Evolutionary conservation across 2,888 invertebrate species (phyloP).

Genomic region (Melinaea menophilus): DNA sequence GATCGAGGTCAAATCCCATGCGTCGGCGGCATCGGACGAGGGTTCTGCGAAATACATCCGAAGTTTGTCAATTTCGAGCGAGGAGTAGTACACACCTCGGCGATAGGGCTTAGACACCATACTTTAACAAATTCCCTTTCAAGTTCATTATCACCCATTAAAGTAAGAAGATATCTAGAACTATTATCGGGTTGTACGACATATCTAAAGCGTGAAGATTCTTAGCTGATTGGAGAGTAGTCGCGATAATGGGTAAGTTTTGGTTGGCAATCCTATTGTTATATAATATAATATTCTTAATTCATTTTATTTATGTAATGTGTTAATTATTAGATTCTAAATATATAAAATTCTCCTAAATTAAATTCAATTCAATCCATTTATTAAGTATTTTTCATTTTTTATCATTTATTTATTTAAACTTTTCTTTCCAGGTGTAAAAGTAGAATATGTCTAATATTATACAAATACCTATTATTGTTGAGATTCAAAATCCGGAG

Average conservation of each 20-base stretch:
- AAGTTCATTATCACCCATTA: conserved; percentile 27
- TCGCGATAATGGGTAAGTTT: conserved; percentile 19
- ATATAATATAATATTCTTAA: not conserved
- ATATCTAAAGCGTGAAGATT: conserved; percentile 26
- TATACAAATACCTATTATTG: conserved; percentile 33
- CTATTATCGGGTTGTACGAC: conserved; percentile 27
- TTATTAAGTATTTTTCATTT: too few species aligned
- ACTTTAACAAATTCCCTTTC: conserved; percentile 27
- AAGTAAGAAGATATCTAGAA: conserved; percentile 15
- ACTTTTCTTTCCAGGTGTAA: too few species aligned
- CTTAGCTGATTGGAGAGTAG: conserved; percentile 18
- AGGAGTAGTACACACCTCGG: too few species aligned
- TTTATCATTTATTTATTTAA: too few species aligned
- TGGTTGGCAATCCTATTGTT: conserved; percentile 22
- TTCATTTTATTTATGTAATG: too few species aligned
- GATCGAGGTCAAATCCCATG: too few species aligned
- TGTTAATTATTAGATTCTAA: too few species aligned
- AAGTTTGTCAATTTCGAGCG: not conserved
- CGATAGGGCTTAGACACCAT: not conserved
- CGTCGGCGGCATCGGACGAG: too few species aligned
- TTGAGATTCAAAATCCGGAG: conserved; percentile 38
- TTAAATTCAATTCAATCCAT: too few species aligned
- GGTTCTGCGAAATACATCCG: not conserved
- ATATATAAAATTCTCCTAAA: too few species aligned
- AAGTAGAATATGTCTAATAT: too few species aligned